Evolutionary conservation across 1,140 invertebrate species (phyloP), one percentile per base, ranked within the genome.

Genomic region (Cyrtorhinus lividipennis): DNA sequence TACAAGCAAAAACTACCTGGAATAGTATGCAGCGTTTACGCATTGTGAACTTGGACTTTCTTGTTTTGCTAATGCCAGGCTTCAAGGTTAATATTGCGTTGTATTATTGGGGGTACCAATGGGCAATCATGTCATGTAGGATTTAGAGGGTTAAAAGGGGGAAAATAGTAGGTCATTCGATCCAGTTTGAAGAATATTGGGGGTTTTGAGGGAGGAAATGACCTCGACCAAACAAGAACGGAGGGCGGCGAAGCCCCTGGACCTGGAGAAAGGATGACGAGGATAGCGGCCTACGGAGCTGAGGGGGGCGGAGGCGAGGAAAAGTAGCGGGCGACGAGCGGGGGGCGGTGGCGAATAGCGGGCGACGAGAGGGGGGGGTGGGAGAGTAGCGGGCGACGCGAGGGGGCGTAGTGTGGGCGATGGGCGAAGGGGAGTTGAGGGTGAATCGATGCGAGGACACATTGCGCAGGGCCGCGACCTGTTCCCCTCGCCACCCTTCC

Each of bases 341-440:
- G n/a, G n/a, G n/a, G n/a, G n/a, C n/a, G n/a, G n/a, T n/a, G n/a
- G n/a, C n/a, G n/a, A n/a, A n/a, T 44, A n/a, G 38, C n/a, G 38
- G n/a, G n/a, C 8, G 38, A 10, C 38, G 38, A n/a, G n/a, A n/a
- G 38, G n/a, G 38, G 38, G 38, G 8, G n/a, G 38, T 10, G 8
- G 8, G n/a, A n/a, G 38, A 44, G 22, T 61, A 45, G 15, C 18
- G 24, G 44, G 27, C 38, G 26, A 46, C 23, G 38, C 30, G 44
- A 53, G 24, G 24, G 44, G 56, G 24, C 27, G 59, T 46, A 64
- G 64, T 24, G 46, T 48, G 64, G 26, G 24, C 30, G 38, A 15
- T 24, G 64, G 59, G 64, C 45, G 23, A 48, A 38, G 60, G 62
- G 57, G 63, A 61, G 61, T 56, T 63, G 64, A 56, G 57, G 23